phyloP scores from a whole-genome alignment of 2,888 invertebrate species.

The Epinotia ramella region DNA sequence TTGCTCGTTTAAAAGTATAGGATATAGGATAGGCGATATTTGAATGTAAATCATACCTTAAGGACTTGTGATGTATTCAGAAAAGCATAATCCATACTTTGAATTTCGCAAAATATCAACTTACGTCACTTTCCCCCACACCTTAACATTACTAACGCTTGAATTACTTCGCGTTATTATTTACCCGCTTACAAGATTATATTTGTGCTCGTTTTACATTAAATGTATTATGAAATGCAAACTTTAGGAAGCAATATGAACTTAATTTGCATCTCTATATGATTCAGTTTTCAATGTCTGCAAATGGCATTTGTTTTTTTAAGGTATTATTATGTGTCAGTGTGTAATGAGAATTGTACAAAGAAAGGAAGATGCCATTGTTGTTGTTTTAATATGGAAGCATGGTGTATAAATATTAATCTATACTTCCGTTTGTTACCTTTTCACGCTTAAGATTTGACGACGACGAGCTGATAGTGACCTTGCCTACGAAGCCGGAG shows the following conservation, averaged over 20 bases:
- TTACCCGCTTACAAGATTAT: background rate
- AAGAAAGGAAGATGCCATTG: background rate
- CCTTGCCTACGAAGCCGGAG: no score
- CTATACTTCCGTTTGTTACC: no score
- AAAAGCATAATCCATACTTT: no score
- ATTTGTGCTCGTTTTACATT: background rate
- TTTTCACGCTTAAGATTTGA: no score
- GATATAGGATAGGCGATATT: no score
- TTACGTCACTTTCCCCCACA: background rate
- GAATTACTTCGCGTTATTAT: background rate
- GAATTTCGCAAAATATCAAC: background rate
- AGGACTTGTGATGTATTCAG: no score
- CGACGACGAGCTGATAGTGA: no score
- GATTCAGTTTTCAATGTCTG: background rate
- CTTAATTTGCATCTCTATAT: background rate
- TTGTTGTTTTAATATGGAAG: background rate
- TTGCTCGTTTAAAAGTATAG: no score
- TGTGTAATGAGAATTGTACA: background rate
- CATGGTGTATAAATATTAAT: background rate
- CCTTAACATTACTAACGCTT: constrained; percentile 4
- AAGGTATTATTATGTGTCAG: background rate
- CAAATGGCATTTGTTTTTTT: background rate
- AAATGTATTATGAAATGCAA: background rate
- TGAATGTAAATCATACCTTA: no score
- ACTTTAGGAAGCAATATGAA: background rate